Conservation (phyloP, 1,140 invertebrate species). For the Pomacea maculata region DNA sequence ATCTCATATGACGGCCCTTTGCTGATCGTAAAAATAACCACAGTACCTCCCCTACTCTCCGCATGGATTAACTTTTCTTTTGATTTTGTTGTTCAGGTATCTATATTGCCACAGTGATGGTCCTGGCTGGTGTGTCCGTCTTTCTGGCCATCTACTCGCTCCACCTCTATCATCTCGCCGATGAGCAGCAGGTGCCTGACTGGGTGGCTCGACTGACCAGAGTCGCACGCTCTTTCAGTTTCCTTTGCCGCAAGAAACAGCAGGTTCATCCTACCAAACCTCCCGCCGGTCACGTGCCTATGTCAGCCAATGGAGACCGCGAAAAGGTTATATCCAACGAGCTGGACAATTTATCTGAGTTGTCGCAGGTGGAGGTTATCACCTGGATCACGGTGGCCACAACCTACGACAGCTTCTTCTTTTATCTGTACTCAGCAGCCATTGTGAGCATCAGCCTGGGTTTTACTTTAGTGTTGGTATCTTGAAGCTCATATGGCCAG, state of each 20-base stretch:
- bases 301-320: no score
- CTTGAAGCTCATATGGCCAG: no score
- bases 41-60: no score
- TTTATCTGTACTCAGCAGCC: conserved; percentile 5
- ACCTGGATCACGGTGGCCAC: conserved; percentile 12
- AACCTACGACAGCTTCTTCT: conserved; percentile 13
- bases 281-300: no score
- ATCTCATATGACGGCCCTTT: neutral
- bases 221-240: neutral
- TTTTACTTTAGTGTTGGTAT: neutral
- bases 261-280: no score
- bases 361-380: neutral
- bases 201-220: conserved; percentile 2
- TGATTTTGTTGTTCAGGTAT: conserved; percentile 2
- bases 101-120: conserved; percentile 21
- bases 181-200: conserved; percentile 5
- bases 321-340: no score
- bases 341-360: no score
- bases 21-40: neutral
- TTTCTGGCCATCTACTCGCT: conserved; percentile 22
- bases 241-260: no score
- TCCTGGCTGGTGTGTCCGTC: conserved; percentile 13
- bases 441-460: conserved; percentile 1
- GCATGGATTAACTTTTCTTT: no score
- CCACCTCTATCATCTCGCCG: conserved; percentile 15